Percentiles rank a stretch among this genome's conserved stretches.
phyloP scores from a whole-genome alignment of 2,888 invertebrate species.

The Pyrochroa serraticornis region DNA sequence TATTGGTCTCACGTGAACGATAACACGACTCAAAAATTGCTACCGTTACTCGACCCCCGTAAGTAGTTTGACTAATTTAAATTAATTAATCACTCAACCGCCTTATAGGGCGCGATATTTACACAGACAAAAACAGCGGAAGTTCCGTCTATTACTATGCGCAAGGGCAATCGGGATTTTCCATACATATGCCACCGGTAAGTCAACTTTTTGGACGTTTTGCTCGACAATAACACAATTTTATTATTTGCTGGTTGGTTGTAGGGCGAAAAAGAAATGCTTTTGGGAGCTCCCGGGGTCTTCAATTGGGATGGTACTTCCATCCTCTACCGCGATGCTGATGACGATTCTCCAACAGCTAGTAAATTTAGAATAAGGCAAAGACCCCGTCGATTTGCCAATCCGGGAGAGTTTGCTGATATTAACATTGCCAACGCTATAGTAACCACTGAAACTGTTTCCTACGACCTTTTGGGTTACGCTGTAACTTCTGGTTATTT shows the following conservation, averaged over 20 bases:
- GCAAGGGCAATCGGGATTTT: constrained; percentile 62
- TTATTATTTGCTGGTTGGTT: not conserved
- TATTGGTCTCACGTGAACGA: constrained; percentile 45
- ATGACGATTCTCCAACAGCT: constrained; percentile 28
- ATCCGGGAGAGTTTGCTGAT: constrained; percentile 40
- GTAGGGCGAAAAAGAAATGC: constrained; percentile 42
- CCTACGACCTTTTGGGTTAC: constrained; percentile 63
- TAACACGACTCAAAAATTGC: constrained; percentile 27
- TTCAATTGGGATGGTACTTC: constrained; percentile 64
- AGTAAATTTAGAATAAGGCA: constrained; percentile 24
- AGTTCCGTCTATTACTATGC: constrained; percentile 57
- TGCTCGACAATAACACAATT: too few relatives aligned
- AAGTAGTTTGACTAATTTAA: constrained; percentile 12
- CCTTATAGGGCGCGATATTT: constrained; percentile 10
- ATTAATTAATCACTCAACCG: too few relatives aligned
- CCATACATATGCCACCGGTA: constrained; percentile 58
- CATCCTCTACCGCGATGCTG: constrained; percentile 37
- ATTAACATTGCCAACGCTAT: constrained; percentile 57
- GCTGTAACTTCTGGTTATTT: constrained; percentile 63
- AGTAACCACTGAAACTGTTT: constrained; percentile 54
- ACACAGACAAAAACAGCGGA: not conserved
- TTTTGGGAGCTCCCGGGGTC: constrained; percentile 69
- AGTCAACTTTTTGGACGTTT: constrained; percentile 5
- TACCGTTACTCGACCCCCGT: constrained; percentile 40
- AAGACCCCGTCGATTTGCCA: not conserved